Evolutionary conservation across 2,888 invertebrate genomes (phyloP).

Genomic region (Drosophila buzzatii): DNA sequence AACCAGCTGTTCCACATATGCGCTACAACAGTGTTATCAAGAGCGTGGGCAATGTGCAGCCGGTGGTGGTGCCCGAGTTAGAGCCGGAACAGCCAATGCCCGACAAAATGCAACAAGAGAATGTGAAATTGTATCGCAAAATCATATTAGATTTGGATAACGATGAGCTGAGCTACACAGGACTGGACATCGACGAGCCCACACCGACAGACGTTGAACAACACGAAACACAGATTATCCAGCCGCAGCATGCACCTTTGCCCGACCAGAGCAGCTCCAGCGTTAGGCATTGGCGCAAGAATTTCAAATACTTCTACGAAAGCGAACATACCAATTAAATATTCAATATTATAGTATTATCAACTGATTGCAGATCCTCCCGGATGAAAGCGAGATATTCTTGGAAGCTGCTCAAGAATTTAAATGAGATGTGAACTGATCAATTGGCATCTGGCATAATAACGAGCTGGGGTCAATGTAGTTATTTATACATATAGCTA

Average conservation of each 20-base stretch:
- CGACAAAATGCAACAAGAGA: constrained; percentile 51
- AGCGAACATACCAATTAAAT: constrained; percentile 60
- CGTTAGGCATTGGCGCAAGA: constrained; percentile 86
- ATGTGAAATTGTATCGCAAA: constrained; percentile 69
- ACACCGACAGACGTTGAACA: constrained; percentile 18
- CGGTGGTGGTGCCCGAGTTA: constrained; percentile 46
- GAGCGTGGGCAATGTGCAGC: constrained; percentile 83
- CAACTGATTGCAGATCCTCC: not conserved
- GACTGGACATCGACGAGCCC: constrained; percentile 39
- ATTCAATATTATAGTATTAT: constrained; percentile 21
- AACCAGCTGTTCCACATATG: constrained; percentile 29
- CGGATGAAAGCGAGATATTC: too few relatives aligned
- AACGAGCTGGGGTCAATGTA: constrained; percentile 10
- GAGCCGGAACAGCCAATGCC: constrained; percentile 17
- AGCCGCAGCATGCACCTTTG: constrained; percentile 30
- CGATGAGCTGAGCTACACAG: constrained; percentile 68
- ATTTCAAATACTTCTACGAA: constrained; percentile 76
- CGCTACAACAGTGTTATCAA: constrained; percentile 82
- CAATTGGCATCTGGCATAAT: not conserved
- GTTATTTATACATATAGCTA: constrained; percentile 44
- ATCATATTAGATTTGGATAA: constrained; percentile 68
- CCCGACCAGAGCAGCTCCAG: constrained; percentile 61
- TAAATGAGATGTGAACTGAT: constrained; percentile 16
- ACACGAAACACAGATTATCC: constrained; percentile 2
- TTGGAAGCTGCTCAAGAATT: not conserved